These are phyloP conservation scores for Leptinotarsa peninsularis DNA, from an alignment of 2,888 invertebrate species.

Conservation along the genomic window DNA sequence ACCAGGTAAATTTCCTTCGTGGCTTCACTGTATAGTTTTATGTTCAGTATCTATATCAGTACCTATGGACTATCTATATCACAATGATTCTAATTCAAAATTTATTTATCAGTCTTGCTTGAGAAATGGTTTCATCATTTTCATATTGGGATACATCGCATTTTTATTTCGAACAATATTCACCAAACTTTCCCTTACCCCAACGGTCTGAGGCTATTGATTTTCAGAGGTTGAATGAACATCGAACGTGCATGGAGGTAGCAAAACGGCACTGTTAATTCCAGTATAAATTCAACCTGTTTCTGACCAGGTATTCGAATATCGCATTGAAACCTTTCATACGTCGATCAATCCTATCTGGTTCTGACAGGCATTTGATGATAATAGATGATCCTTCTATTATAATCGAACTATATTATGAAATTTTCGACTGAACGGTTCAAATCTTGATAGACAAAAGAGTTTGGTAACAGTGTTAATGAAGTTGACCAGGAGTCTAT, in stretches of 20 bases:
- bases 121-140: no score
- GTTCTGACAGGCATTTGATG: slow-evolving; percentile 18
- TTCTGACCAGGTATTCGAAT: slow-evolving; percentile 26
- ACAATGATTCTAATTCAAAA: no score
- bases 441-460: background rate
- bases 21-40: no score
- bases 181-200: background rate
- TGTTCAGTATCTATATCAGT: no score
- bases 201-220: background rate
- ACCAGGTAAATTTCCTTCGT: no score
- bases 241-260: background rate
- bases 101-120: no score
- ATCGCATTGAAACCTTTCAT: slow-evolving; percentile 13
- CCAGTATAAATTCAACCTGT: slow-evolving; percentile 8
- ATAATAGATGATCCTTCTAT: slow-evolving; percentile 21
- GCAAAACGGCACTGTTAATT: slow-evolving; percentile 19
- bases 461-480: background rate
- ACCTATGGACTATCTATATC: no score
- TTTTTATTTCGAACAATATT: background rate
- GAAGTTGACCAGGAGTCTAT: no score
- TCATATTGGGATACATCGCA: no score
- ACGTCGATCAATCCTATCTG: slow-evolving; percentile 25
- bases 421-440: background rate
- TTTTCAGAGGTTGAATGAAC: slow-evolving; percentile 19
- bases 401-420: background rate